These are phyloP conservation scores for Diaprepes abbreviatus DNA, from an alignment of 2,888 invertebrate species.

Conservation along the genomic window DNA sequence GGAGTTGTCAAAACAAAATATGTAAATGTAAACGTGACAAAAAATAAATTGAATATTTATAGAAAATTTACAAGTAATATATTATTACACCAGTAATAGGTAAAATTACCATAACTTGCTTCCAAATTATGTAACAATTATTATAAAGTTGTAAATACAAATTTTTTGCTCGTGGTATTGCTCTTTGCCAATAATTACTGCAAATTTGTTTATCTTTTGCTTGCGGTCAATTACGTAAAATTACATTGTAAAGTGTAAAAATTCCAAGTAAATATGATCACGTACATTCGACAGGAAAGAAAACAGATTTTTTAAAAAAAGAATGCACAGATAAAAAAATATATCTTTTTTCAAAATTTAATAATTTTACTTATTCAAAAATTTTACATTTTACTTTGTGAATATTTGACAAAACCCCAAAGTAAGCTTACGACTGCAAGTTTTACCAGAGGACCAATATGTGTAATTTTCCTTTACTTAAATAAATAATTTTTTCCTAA, in stretches of 20 bases:
- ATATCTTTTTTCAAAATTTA: too few relatives aligned
- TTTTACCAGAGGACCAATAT: constrained; percentile 46
- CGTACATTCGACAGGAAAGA: too few relatives aligned
- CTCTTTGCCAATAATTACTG: constrained; percentile 65
- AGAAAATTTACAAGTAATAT: constrained; percentile 59
- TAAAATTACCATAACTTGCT: constrained; percentile 51
- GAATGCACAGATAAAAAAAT: too few relatives aligned
- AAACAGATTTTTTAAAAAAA: too few relatives aligned
- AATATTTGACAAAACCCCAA: constrained; percentile 15
- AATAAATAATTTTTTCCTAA: constrained; percentile 24
- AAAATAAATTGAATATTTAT: constrained; percentile 56
- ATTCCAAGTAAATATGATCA: too few relatives aligned
- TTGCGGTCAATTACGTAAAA: constrained; percentile 23
- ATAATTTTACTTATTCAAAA: not conserved
- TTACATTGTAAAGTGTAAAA: constrained; percentile 26
- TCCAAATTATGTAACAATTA: constrained; percentile 57
- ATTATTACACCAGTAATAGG: constrained; percentile 45
- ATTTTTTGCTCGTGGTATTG: constrained; percentile 58
- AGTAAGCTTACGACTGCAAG: constrained; percentile 22
- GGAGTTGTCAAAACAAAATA: constrained; percentile 61
- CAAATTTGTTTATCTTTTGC: constrained; percentile 33
- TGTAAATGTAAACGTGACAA: constrained; percentile 42
- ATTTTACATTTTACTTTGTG: constrained; percentile 21
- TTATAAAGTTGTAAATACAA: constrained; percentile 51
- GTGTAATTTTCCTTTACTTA: constrained; percentile 34